These are phyloP conservation scores for Cololabis saira DNA, from an alignment of 2,113 vertebrate species.

Conservation along the genomic window DNA sequence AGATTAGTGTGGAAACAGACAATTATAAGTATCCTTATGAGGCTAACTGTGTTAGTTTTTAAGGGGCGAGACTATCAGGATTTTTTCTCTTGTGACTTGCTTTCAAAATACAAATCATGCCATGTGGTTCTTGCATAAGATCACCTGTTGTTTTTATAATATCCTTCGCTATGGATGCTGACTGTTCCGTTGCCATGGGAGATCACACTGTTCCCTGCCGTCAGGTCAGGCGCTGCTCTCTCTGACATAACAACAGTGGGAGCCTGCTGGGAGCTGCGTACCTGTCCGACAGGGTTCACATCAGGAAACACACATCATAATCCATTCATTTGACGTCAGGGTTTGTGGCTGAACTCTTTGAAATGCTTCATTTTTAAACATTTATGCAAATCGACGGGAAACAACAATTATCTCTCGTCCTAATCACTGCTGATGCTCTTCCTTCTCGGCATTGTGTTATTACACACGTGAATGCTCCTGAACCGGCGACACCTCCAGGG, in stretches of 20 bases:
- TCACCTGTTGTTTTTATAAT: slow-evolving; percentile 73
- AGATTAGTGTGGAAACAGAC: no score
- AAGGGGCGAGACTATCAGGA: neutral
- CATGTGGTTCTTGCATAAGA: neutral
- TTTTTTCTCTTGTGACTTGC: neutral
- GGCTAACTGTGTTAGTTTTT: neutral
- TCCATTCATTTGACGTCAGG: neutral
- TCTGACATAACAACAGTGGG: slow-evolving; percentile 83
- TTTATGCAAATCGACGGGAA: no score
- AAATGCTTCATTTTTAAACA: neutral
- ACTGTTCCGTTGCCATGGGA: slow-evolving; percentile 56
- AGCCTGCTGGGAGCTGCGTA: slow-evolving; percentile 69
- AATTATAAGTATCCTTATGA: no score
- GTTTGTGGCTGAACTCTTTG: neutral
- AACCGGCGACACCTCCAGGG: no score
- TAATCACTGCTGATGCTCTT: no score
- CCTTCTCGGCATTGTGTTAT: no score
- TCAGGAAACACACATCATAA: neutral
- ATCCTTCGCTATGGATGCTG: slow-evolving; percentile 58
- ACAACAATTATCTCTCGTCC: no score
- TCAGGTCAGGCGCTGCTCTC: slow-evolving; percentile 68
- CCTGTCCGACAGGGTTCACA: slow-evolving; percentile 78
- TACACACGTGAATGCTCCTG: no score
- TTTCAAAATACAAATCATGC: neutral
- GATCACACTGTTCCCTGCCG: slow-evolving; percentile 60